Conservation (phyloP, 2,113 vertebrate species). For the Bucco capensis region DNA sequence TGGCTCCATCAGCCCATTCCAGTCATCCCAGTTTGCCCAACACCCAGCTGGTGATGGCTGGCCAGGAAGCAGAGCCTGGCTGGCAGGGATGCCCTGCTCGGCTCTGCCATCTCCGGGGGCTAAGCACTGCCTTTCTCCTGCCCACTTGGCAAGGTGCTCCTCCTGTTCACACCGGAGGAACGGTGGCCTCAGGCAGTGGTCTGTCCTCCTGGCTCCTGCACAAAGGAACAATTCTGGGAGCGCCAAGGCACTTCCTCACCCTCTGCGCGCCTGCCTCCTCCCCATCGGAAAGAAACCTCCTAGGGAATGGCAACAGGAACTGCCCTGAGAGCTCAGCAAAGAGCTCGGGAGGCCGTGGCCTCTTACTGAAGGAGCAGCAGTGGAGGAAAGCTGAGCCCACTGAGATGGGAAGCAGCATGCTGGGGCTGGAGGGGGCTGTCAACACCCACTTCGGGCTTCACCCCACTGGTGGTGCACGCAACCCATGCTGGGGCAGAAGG, state of each 20-base stretch:
- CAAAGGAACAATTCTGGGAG: constrained; percentile 75
- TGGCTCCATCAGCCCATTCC: background rate
- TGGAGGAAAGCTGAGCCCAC: fast-evolving
- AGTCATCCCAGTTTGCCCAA: background rate
- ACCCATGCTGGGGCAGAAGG: background rate
- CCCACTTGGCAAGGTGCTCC: background rate
- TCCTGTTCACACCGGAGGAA: background rate
- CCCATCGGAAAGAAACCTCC: background rate
- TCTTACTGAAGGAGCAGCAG: background rate
- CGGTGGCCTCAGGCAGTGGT: background rate
- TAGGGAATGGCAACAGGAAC: background rate
- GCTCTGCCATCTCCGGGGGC: background rate
- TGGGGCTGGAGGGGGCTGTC: background rate
- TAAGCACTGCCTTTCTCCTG: background rate
- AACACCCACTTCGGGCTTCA: background rate
- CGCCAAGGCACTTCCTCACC: constrained; percentile 13
- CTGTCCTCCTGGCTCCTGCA: background rate
- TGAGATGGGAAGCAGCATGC: background rate
- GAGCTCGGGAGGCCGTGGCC: background rate
- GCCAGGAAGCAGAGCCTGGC: background rate
- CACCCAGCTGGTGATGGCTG: background rate
- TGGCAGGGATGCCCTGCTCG: background rate
- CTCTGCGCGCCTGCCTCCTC: background rate
- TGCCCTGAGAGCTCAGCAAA: background rate
- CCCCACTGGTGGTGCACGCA: background rate